Conservation (phyloP, 2,113 vertebrate genomes). For the Circaetus cinerascens region DNA sequence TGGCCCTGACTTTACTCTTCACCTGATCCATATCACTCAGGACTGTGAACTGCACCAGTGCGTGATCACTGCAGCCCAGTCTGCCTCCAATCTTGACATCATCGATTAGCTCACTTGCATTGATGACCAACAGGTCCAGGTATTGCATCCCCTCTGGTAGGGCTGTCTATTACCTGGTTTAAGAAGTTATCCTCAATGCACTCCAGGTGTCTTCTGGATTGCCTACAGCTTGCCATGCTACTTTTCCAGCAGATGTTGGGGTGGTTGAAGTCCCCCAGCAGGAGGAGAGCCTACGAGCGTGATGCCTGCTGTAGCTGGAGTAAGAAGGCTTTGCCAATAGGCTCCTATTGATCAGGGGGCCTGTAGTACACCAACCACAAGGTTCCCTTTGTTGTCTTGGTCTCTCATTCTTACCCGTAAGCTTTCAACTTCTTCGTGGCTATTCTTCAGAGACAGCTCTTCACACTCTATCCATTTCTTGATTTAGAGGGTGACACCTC, state of each 20-base stretch:
- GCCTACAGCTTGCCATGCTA: neutral
- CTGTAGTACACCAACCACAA: neutral
- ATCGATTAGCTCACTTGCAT: neutral
- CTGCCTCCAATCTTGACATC: neutral
- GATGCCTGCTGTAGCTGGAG: neutral
- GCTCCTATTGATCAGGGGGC: neutral
- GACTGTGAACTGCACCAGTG: neutral
- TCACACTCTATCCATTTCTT: neutral
- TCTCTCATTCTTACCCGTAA: neutral
- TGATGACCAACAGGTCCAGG: neutral
- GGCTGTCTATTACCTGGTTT: neutral
- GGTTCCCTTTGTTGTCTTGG: neutral
- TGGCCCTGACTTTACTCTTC: neutral
- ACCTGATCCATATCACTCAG: neutral
- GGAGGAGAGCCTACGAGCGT: neutral
- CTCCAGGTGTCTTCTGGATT: neutral
- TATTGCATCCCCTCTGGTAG: neutral
- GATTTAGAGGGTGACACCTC: neutral
- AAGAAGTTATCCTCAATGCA: neutral
- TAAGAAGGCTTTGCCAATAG: neutral
- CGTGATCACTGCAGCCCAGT: neutral
- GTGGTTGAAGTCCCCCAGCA: neutral
- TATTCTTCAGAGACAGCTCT: neutral
- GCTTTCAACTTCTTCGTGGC: neutral
- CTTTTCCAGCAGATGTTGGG: neutral